These are phyloP conservation scores for Lochmaea capreae DNA, from an alignment of 2,888 invertebrate genomes.

Conservation along the genomic window DNA sequence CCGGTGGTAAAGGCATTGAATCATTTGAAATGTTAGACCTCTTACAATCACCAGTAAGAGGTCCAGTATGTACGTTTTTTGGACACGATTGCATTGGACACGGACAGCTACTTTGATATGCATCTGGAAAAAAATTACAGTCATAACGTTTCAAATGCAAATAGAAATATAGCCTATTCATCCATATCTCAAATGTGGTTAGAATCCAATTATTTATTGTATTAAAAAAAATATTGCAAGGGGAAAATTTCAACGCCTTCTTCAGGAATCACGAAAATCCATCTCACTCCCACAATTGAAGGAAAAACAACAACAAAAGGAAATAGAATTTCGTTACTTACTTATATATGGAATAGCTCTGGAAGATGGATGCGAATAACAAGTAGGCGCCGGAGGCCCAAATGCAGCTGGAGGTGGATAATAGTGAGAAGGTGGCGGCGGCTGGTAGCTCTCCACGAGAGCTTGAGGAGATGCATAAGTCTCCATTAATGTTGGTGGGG, in stretches of 20 bases:
- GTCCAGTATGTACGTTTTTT: slow-evolving; percentile 98
- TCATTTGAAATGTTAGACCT: slow-evolving; percentile 66
- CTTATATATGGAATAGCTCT: slow-evolving; percentile 74
- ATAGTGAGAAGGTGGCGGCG: slow-evolving; percentile 65
- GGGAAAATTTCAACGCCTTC: too few species aligned
- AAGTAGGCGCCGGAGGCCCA: slow-evolving; percentile 67
- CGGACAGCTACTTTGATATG: slow-evolving; percentile 78
- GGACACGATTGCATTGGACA: slow-evolving; percentile 95
- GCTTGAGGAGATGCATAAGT: slow-evolving; percentile 52
- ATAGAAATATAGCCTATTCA: too few species aligned
- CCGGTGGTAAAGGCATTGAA: slow-evolving; percentile 65
- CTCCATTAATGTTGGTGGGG: slow-evolving; percentile 66
- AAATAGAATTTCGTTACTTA: slow-evolving; percentile 61
- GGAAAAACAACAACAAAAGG: too few species aligned
- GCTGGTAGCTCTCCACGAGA: slow-evolving; percentile 39
- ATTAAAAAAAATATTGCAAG: too few species aligned
- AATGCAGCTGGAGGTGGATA: slow-evolving; percentile 67
- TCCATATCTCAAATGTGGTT: too few species aligned
- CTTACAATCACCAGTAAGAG: slow-evolving; percentile 97
- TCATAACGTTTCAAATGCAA: too few species aligned
- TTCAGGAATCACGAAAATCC: too few species aligned
- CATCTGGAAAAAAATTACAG: slow-evolving; percentile 60
- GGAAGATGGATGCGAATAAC: slow-evolving; percentile 72
- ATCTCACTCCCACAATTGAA: too few species aligned
- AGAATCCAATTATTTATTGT: too few species aligned